Evolutionary conservation across 2,797 vertebrate genomes (phyloP).

Genomic region (Picus viridis): DNA sequence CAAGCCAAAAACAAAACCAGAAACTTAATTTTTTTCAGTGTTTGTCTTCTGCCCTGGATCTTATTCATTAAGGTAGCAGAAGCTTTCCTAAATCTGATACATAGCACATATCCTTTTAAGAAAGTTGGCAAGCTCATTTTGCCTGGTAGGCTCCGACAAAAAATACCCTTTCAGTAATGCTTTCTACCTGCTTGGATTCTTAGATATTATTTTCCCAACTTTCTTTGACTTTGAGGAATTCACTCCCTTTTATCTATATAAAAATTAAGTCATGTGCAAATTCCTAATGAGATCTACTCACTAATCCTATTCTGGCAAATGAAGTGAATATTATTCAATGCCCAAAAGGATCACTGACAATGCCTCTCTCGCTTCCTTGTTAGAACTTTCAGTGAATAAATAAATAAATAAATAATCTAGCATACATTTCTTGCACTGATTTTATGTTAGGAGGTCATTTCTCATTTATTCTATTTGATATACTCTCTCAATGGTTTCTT

Average conservation of each 20-base stretch:
- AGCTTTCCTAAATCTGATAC: background rate
- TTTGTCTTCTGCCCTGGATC: background rate
- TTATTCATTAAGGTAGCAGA: background rate
- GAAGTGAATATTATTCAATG: constrained; percentile 43
- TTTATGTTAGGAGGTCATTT: background rate
- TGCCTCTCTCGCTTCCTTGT: background rate
- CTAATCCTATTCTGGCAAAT: constrained; percentile 66
- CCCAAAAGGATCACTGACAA: constrained; percentile 43
- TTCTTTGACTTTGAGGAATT: constrained; percentile 63
- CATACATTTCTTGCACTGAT: background rate
- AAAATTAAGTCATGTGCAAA: constrained; percentile 59
- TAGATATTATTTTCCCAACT: constrained; percentile 29
- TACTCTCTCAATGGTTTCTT: background rate
- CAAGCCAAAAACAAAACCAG: background rate
- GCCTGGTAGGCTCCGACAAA: background rate
- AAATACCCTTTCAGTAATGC: background rate
- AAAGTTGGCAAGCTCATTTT: constrained; percentile 1
- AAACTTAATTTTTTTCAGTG: background rate
- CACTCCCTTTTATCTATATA: constrained; percentile 54
- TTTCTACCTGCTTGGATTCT: constrained; percentile 37
- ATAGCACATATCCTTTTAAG: background rate
- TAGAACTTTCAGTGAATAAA: background rate
- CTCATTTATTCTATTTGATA: background rate
- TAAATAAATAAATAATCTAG: background rate
- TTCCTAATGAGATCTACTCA: constrained; percentile 58